These are phyloP conservation scores for Megastigmus dorsalis DNA, from an alignment of 2,888 invertebrate species.

Conservation along the genomic window DNA sequence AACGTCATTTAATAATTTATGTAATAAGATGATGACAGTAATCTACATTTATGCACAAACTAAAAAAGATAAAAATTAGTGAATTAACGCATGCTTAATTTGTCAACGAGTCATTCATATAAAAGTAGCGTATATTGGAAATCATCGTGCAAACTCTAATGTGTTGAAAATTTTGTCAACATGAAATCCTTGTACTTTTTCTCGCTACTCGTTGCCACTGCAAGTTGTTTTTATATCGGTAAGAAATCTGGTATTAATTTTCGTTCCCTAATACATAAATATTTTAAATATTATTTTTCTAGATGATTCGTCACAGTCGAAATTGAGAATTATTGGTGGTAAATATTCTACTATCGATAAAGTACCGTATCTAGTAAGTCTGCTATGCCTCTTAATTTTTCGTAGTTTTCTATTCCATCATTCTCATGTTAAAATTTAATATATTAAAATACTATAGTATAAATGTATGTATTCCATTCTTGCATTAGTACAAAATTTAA, in stretches of 20 bases:
- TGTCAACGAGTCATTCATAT: too few relatives aligned
- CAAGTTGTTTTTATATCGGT: slow-evolving; percentile 39
- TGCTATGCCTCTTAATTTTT: background rate
- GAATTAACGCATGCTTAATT: too few relatives aligned
- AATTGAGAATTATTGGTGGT: slow-evolving; percentile 51
- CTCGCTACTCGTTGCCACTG: slow-evolving; percentile 27
- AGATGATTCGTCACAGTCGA: background rate
- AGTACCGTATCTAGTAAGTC: slow-evolving; percentile 52
- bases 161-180: too few relatives aligned
- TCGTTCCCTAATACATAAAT: too few relatives aligned
- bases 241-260: slow-evolving; percentile 1
- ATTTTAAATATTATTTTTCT: background rate
- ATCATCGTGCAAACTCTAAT: too few relatives aligned
- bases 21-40: too few relatives aligned
- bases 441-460: background rate
- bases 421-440: background rate
- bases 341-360: slow-evolving; percentile 22
- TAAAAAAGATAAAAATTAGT: too few relatives aligned
- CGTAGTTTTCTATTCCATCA: background rate
- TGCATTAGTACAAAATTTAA: too few relatives aligned
- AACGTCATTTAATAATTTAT: too few relatives aligned
- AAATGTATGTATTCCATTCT: too few relatives aligned
- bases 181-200: slow-evolving; percentile 37
- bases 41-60: too few relatives aligned
- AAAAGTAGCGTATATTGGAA: too few relatives aligned